Conservation (phyloP, 2,888 invertebrate species). For the Heliconius ethilla region DNA sequence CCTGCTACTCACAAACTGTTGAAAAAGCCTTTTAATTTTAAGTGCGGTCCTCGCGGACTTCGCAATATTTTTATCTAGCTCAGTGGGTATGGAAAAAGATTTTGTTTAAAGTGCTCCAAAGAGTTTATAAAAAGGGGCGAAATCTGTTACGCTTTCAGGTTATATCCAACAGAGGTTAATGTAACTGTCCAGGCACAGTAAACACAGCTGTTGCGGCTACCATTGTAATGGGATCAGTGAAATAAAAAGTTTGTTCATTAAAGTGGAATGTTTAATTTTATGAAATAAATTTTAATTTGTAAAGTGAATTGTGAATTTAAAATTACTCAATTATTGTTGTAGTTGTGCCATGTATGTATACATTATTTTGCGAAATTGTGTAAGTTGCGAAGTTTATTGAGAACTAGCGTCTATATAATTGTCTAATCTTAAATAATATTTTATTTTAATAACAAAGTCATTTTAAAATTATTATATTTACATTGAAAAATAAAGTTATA, state of each 20-base stretch:
- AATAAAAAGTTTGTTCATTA: background rate
- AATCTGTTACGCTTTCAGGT: constrained; percentile 67
- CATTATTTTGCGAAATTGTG: background rate
- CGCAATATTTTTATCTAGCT: constrained; percentile 20
- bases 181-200: constrained; percentile 45
- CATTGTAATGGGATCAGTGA: constrained; percentile 5
- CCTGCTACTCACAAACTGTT: constrained; percentile 19
- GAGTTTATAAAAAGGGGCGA: constrained; percentile 48
- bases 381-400: too few species aligned
- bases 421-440: too few species aligned
- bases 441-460: too few species aligned
- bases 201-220: constrained; percentile 43
- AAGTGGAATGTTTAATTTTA: background rate
- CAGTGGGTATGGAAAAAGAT: background rate
- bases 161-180: constrained; percentile 62
- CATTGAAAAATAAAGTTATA: too few species aligned
- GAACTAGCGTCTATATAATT: too few species aligned
- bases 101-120: constrained; percentile 31
- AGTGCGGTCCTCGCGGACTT: constrained; percentile 28
- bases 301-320: background rate
- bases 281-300: background rate
- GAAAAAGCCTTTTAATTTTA: constrained; percentile 23
- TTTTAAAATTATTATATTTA: too few species aligned
- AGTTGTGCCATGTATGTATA: background rate
- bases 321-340: background rate